A percentile compares a stretch with the other conserved stretches of the same genome.
These are phyloP conservation scores for Ispidina picta DNA, from an alignment of 2,797 vertebrate genomes.

Conservation along the genomic window DNA sequence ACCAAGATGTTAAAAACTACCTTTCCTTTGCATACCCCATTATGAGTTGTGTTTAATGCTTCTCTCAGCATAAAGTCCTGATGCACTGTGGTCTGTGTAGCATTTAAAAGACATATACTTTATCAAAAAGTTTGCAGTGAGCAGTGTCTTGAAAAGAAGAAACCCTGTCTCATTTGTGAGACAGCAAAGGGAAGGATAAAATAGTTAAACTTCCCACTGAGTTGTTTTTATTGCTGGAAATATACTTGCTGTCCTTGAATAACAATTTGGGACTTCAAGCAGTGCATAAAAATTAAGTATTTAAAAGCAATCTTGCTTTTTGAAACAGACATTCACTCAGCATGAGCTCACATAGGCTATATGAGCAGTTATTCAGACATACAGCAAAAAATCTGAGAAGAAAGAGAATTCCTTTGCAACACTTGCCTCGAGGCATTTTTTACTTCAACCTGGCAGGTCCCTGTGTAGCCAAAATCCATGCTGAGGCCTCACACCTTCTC, in stretches of 20 bases:
- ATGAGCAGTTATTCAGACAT: neutral
- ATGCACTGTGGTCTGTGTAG: neutral
- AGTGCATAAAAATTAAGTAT: constrained; percentile 4
- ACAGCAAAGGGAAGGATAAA: neutral
- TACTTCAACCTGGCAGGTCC: neutral
- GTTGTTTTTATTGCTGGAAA: constrained; percentile 26
- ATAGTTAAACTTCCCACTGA: constrained; percentile 6
- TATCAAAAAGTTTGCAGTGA: neutral
- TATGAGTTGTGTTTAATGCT: neutral
- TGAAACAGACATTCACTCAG: constrained; percentile 1
- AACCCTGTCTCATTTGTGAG: neutral
- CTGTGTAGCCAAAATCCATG: neutral
- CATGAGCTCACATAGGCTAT: neutral
- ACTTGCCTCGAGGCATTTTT: neutral
- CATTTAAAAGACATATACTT: neutral
- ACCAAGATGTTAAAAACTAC: neutral
- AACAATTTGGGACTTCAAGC: constrained; percentile 3
- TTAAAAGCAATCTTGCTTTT: constrained; percentile 2
- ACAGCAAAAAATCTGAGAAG: neutral
- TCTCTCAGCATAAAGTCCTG: neutral
- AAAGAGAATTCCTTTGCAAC: neutral
- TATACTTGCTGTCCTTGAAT: constrained; percentile 8
- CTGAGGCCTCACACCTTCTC: neutral
- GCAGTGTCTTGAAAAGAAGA: neutral
- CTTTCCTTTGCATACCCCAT: neutral